phyloP scores from a whole-genome alignment of 2,113 vertebrate genomes.

The Ceyx margarethae region DNA sequence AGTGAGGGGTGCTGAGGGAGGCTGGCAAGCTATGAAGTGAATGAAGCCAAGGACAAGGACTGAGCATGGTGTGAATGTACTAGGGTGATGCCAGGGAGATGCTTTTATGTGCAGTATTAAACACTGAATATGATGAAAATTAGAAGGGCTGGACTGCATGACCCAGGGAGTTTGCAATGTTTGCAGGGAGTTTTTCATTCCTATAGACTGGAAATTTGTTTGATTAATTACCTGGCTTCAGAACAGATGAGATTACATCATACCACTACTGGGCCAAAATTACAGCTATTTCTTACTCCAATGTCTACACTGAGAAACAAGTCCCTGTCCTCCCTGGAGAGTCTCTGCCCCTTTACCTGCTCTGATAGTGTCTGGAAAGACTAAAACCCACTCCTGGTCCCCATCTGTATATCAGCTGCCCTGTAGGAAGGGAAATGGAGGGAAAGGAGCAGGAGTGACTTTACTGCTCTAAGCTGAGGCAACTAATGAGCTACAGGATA shows the following conservation, averaged over 20 bases:
- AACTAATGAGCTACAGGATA: neutral
- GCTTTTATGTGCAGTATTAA: neutral
- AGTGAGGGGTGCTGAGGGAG: neutral
- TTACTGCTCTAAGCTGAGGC: neutral
- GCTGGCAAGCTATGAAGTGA: neutral
- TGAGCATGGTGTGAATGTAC: neutral
- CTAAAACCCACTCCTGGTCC: neutral
- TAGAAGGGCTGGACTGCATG: neutral
- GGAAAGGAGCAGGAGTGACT: neutral
- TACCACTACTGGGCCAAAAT: neutral
- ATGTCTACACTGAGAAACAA: neutral
- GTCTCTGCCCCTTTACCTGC: neutral
- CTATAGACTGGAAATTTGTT: neutral
- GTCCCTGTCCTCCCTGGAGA: neutral
- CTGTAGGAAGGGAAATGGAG: neutral
- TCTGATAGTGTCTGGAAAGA: neutral
- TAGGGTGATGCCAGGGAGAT: neutral
- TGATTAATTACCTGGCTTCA: neutral
- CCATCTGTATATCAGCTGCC: fast-evolving
- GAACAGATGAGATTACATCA: neutral
- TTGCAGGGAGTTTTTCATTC: neutral
- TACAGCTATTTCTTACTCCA: neutral
- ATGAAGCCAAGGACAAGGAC: neutral
- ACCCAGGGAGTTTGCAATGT: too few relatives aligned
- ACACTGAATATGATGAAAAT: neutral